Evolutionary conservation across 2,888 invertebrate genomes (phyloP).

Genomic region (Erebia epiphron): DNA sequence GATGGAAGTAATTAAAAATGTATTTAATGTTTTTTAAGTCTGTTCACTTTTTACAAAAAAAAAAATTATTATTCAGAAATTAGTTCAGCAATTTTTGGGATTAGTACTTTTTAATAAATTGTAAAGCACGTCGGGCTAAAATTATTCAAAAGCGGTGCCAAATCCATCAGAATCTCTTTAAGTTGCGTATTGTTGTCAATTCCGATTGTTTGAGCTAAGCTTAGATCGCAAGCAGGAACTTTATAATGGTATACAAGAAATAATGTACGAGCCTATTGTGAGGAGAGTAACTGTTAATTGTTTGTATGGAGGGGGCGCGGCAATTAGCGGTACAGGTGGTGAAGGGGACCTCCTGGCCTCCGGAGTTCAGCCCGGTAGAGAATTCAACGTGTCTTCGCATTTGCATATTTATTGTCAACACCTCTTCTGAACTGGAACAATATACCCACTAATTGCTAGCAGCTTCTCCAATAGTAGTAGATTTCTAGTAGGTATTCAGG

Average conservation of each 20-base stretch:
- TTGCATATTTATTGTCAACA: slow-evolving; percentile 64
- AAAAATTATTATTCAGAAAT: neutral
- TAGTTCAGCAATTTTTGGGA: neutral
- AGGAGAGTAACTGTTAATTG: slow-evolving; percentile 67
- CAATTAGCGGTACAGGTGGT: slow-evolving; percentile 78
- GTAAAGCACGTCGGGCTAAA: neutral
- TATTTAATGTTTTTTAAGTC: too few relatives aligned
- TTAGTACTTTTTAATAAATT: neutral
- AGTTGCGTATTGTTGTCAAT: slow-evolving; percentile 14
- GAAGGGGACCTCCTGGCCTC: slow-evolving; percentile 74
- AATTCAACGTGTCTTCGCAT: slow-evolving; percentile 54
- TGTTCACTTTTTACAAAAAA: too few relatives aligned
- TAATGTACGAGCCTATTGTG: slow-evolving; percentile 63
- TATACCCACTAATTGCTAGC: slow-evolving; percentile 35
- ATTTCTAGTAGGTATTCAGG: too few relatives aligned
- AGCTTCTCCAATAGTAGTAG: neutral
- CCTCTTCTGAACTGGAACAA: slow-evolving; percentile 58
- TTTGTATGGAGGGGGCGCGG: slow-evolving; percentile 62
- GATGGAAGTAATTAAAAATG: too few relatives aligned
- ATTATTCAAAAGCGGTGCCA: neutral
- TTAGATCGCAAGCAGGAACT: slow-evolving; percentile 31
- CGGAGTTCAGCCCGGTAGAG: slow-evolving; percentile 42
- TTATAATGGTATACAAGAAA: slow-evolving; percentile 55
- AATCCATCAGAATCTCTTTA: neutral
- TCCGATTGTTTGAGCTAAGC: slow-evolving; percentile 18